Percentiles rank a stretch among this genome's conserved stretches.
Evolutionary conservation across 2,888 invertebrate species (phyloP).

Genomic region (Caenorhabditis becei): DNA sequence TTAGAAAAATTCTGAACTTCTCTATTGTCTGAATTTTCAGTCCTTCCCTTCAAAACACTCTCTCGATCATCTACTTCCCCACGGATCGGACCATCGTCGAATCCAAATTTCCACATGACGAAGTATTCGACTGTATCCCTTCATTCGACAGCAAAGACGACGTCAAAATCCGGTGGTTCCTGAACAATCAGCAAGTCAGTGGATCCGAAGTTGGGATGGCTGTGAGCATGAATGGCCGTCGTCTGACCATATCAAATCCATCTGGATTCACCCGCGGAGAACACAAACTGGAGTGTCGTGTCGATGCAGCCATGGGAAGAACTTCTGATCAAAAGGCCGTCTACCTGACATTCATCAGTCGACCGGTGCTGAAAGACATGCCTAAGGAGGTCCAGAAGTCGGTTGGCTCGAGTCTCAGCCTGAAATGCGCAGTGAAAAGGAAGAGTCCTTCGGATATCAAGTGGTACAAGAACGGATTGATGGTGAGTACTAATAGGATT

Average conservation of each 20-base stretch:
- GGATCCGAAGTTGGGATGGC: slow-evolving; percentile 59
- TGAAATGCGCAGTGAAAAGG: slow-evolving; percentile 60
- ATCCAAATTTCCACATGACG: slow-evolving; percentile 32
- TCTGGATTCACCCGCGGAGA: slow-evolving; percentile 61
- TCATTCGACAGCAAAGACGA: slow-evolving; percentile 50
- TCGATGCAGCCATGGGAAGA: slow-evolving; percentile 68
- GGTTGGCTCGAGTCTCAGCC: slow-evolving; percentile 37
- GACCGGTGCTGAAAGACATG: slow-evolving; percentile 49
- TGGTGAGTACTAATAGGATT: slow-evolving; percentile 42
- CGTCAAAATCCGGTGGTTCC: slow-evolving; percentile 63
- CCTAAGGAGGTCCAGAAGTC: slow-evolving; percentile 41
- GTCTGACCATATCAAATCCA: slow-evolving; percentile 54
- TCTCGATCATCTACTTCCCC: slow-evolving; percentile 56
- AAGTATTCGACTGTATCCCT: slow-evolving; percentile 60
- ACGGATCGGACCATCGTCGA: slow-evolving; percentile 50
- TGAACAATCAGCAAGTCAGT: slow-evolving; percentile 63
- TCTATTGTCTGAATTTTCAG: slow-evolving; percentile 17
- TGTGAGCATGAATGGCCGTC: slow-evolving; percentile 23
- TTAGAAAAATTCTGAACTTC: too few species aligned
- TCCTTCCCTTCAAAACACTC: slow-evolving; percentile 42
- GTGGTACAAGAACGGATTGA: slow-evolving; percentile 60
- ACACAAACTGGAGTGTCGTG: slow-evolving; percentile 67
- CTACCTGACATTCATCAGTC: slow-evolving; percentile 61
- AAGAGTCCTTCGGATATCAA: slow-evolving; percentile 48
- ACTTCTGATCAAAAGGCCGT: slow-evolving; percentile 62